Base-by-base conservation (phyloP, 2,888 invertebrate genomes). In the Philaethria dido region DNA sequence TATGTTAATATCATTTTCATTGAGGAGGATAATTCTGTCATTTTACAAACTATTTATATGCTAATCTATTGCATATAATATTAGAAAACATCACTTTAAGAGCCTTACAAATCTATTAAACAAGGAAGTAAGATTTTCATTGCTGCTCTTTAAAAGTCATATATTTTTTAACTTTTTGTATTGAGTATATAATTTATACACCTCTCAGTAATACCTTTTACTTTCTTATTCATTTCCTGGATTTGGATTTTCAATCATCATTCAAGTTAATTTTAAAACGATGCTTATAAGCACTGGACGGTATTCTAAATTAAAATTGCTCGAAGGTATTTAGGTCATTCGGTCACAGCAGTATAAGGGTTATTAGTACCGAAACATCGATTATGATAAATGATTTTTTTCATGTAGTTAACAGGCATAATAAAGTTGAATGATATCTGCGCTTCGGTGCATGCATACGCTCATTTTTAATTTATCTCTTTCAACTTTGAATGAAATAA, bases 341-440 rank as follows among this genome's bases (percentile, higher is more conserved):
- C 69, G 69, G 69, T 69, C 69, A 48, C 57, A 62, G 54, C 57
- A 16, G n/a, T 29, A 62, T 66, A 67, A 64, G 70, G 68, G 68
- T 63, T 65, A 42, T 68, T 65, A 45, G 61, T 69, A 45, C 59
- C 62, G 69, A 69, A 62, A 57, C 66, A 66, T 69, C 69, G 62
- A 69, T 69, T 71, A 71, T 71, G 64, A 66, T 69, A 62, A 71
- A 71, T 71, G 52, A 62, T 69, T 64, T 70, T 70, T 68, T 62
- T 45, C 16, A 57, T 68, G 68, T 59, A 33, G 9, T 59, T 52
- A 64, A 61, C 50, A 62, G 47, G 44, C 50, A 45, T 59, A 33
- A 62, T 55, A 69, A 67, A 57, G 18, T 64, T 45, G 45, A 52
- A 62, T 64, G 62, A 25, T 55, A 55, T 55, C 22, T 55, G 61